These are phyloP conservation scores for Esox niger DNA, from an alignment of 2,113 vertebrate species.

Conservation along the genomic window DNA sequence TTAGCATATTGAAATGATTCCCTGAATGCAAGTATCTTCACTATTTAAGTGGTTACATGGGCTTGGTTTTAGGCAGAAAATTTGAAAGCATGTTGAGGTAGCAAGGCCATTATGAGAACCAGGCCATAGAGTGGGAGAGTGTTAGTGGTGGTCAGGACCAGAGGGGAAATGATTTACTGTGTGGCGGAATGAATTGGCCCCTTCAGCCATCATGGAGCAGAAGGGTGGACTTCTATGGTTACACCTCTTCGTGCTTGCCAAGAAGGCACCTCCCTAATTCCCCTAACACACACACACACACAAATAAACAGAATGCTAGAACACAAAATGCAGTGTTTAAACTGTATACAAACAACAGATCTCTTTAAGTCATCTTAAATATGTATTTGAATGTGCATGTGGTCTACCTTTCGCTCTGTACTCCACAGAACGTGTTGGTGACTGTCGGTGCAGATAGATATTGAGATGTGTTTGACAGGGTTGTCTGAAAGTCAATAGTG, in stretches of 20 bases:
- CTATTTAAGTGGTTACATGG: no score
- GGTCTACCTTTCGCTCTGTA: not conserved
- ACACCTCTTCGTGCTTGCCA: conserved; percentile 20
- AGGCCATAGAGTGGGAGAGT: not conserved
- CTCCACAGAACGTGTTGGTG: not conserved
- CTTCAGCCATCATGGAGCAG: conserved; percentile 30
- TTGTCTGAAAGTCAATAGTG: no score
- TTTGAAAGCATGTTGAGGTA: no score
- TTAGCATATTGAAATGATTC: not conserved
- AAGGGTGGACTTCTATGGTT: conserved; percentile 20
- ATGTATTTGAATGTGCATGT: not conserved
- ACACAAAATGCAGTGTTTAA: not conserved
- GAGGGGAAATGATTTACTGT: not conserved
- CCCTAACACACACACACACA: conserved; percentile 33
- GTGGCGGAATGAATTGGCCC: conserved; percentile 30
- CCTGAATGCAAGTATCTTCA: not conserved
- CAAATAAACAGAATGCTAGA: conserved; percentile 9
- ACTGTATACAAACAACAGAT: not conserved
- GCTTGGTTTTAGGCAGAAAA: no score
- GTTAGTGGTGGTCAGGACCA: not conserved
- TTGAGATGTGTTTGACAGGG: no score
- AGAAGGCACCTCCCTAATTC: conserved; percentile 20
- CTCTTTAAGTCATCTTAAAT: not conserved
- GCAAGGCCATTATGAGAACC: no score
- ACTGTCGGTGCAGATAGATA: not conserved